Conservation (phyloP, 2,113 vertebrate species). For the Calidris pugnax region DNA sequence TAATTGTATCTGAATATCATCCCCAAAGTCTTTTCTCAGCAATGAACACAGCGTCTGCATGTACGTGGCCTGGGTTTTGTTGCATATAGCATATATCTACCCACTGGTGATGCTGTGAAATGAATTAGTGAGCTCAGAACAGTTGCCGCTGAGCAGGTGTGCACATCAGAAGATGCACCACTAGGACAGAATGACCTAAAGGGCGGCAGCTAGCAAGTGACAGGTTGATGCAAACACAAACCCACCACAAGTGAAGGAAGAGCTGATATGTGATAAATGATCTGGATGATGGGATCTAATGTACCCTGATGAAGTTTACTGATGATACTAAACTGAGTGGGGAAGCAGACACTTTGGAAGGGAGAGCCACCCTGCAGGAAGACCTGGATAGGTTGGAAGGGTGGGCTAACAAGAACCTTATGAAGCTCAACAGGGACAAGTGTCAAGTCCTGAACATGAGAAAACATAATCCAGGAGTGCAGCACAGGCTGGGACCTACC, state of each 20-base stretch:
- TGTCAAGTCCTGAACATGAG: background rate
- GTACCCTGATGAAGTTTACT: background rate
- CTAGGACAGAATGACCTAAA: background rate
- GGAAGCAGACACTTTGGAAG: background rate
- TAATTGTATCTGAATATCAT: background rate
- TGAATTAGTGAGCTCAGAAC: background rate
- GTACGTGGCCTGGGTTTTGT: background rate
- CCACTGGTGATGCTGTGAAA: background rate
- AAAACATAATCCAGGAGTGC: background rate
- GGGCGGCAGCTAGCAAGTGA: background rate
- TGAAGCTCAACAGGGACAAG: background rate
- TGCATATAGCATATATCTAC: background rate
- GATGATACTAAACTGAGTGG: background rate
- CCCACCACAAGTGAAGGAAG: no score
- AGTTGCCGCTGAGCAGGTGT: background rate
- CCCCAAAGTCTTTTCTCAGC: background rate
- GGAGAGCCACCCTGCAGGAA: background rate
- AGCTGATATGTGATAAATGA: no score
- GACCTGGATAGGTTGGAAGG: background rate
- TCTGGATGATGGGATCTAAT: no score
- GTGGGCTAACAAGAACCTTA: background rate
- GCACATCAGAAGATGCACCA: background rate
- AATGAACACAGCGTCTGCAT: background rate
- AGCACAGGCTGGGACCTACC: background rate
- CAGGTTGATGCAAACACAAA: no score